These are phyloP conservation scores for Orchestia grillus DNA, from an alignment of 1,140 invertebrate genomes.

Conservation along the genomic window DNA sequence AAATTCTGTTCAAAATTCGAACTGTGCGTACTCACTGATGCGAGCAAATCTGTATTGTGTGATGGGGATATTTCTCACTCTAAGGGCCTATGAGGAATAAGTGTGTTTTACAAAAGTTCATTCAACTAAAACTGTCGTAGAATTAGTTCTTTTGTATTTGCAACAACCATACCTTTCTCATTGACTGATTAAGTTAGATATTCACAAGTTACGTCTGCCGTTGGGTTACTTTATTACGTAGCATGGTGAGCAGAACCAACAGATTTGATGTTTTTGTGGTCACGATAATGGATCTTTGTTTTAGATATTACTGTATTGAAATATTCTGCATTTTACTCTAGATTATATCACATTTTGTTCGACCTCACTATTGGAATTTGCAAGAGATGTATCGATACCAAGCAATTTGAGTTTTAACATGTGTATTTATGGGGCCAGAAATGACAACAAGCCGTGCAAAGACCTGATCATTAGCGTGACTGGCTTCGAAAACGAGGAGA, in stretches of 20 bases:
- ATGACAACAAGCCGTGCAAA: conserved; percentile 75
- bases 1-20: neutral
- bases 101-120: neutral
- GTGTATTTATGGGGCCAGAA: conserved; percentile 68
- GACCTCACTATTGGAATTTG: neutral
- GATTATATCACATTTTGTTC: neutral
- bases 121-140: neutral
- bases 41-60: neutral
- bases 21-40: neutral
- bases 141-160: neutral
- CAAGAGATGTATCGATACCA: neutral
- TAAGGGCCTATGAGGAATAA: neutral
- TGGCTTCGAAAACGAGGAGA: conserved; percentile 88
- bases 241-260: neutral
- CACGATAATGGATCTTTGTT: neutral
- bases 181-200: too few relatives aligned
- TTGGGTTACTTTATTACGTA: neutral
- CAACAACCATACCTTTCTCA: too few relatives aligned
- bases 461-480: conserved; percentile 81
- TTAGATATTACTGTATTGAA: neutral
- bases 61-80: neutral
- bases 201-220: too few relatives aligned
- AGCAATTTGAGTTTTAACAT: neutral
- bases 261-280: neutral
- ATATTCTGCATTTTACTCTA: neutral